A percentile compares a stretch with the other conserved stretches of the same genome.
Evolutionary conservation across 2,888 invertebrate genomes (phyloP).

Genomic region (Netelia melanura): DNA sequence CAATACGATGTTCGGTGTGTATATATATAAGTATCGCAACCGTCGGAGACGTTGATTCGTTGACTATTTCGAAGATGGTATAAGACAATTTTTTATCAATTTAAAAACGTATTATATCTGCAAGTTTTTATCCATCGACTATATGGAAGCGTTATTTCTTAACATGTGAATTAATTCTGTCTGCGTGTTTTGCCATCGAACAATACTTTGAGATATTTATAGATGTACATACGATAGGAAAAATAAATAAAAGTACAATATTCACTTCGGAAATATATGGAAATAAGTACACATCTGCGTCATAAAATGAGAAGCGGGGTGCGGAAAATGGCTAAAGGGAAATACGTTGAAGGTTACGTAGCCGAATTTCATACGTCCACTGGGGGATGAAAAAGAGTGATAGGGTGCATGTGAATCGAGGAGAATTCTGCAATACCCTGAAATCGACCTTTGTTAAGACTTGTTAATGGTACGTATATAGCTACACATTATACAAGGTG

Average conservation of each 20-base stretch:
- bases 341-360: slow-evolving; percentile 32
- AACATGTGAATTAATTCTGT: not conserved
- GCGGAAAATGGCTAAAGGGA: slow-evolving; percentile 25
- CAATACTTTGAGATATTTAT: too few relatives aligned
- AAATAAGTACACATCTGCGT: not conserved
- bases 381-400: not conserved
- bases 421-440: slow-evolving; percentile 16
- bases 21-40: not conserved
- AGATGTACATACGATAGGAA: too few relatives aligned
- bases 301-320: slow-evolving; percentile 31
- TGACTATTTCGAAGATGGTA: not conserved
- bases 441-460: slow-evolving; percentile 48
- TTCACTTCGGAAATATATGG: not conserved
- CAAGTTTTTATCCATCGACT: not conserved
- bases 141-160: not conserved
- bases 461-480: slow-evolving; percentile 44
- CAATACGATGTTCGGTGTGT: not conserved
- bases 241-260: too few relatives aligned
- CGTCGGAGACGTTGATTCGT: not conserved
- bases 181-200: not conserved
- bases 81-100: not conserved
- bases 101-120: not conserved
- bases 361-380: slow-evolving; percentile 28
- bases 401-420: not conserved
- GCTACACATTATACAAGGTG: not conserved